Percentiles rank a stretch among this genome's conserved stretches.
These are phyloP conservation scores for Eptatretus atami DNA, from an alignment of 2,797 vertebrate genomes.

Conservation along the genomic window DNA sequence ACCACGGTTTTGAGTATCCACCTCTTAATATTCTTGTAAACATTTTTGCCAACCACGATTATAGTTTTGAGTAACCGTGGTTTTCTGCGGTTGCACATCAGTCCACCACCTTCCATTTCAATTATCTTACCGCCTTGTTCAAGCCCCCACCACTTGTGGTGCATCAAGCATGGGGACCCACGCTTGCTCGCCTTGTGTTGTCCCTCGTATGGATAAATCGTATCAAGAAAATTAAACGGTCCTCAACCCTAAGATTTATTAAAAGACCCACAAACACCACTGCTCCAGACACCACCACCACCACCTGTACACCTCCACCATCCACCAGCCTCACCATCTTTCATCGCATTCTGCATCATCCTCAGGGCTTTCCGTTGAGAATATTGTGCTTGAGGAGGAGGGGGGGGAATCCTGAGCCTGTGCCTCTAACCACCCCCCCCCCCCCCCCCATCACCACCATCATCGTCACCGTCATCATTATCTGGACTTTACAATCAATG, in stretches of 20 bases:
- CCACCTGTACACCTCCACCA: no score
- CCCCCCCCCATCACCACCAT: not conserved
- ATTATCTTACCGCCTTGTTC: not conserved
- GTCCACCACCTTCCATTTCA: no score
- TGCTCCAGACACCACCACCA: no score
- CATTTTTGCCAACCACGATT: not conserved
- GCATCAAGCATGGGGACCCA: not conserved
- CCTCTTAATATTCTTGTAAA: not conserved
- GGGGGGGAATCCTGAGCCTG: not conserved
- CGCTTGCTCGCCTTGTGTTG: not conserved
- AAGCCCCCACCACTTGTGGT: not conserved
- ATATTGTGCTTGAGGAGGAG: not conserved
- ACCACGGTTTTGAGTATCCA: conserved; percentile 1
- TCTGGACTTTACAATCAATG: conserved; percentile 1
- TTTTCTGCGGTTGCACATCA: not conserved
- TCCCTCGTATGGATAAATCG: not conserved
- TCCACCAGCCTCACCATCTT: no score
- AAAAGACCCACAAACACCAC: no score
- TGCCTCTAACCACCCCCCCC: not conserved
- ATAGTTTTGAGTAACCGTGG: not conserved
- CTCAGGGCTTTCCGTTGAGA: no score
- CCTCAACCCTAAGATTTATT: no score
- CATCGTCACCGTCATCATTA: not conserved
- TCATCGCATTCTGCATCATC: no score
- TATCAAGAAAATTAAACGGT: no score